Evolutionary conservation across 1,140 invertebrate genomes (phyloP).

Genomic region (Cydia splendana): DNA sequence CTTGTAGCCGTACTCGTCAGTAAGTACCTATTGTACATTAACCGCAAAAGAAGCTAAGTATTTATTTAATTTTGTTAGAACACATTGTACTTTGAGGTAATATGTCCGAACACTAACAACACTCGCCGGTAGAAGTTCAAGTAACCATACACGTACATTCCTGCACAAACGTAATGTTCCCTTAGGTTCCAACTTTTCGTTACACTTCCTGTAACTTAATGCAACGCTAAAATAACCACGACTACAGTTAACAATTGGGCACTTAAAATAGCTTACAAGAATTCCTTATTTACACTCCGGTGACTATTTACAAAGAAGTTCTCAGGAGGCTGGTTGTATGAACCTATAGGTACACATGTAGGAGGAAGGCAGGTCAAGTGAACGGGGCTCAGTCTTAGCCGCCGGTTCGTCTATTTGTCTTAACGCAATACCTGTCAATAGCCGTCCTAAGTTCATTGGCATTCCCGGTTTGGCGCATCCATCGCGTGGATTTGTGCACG

Average conservation of each 20-base stretch:
- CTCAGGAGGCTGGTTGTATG: slow-evolving; percentile 66
- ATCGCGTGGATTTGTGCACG: slow-evolving; percentile 73
- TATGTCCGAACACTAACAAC: slow-evolving; percentile 26
- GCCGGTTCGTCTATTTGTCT: slow-evolving; percentile 76
- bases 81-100: slow-evolving; percentile 19
- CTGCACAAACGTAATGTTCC: slow-evolving; percentile 23
- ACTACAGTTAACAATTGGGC: slow-evolving; percentile 60
- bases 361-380: slow-evolving; percentile 59
- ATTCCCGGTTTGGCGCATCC: slow-evolving; percentile 73
- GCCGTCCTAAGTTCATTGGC: slow-evolving; percentile 76
- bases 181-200: slow-evolving; percentile 23
- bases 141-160: background rate
- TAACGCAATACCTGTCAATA: slow-evolving; percentile 79
- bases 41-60: slow-evolving; percentile 29
- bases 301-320: slow-evolving; percentile 73
- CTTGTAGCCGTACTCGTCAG: slow-evolving; percentile 34
- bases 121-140: slow-evolving; percentile 12
- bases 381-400: slow-evolving; percentile 73
- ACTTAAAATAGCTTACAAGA: slow-evolving; percentile 57
- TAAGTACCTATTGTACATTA: slow-evolving; percentile 30
- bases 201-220: slow-evolving; percentile 33
- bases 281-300: slow-evolving; percentile 67
- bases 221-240: slow-evolving; percentile 42
- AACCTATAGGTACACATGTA: slow-evolving; percentile 60
- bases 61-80: slow-evolving; percentile 32